These are phyloP conservation scores for Intellagama lesueurii DNA, from an alignment of 2,797 vertebrate species.

Conservation along the genomic window DNA sequence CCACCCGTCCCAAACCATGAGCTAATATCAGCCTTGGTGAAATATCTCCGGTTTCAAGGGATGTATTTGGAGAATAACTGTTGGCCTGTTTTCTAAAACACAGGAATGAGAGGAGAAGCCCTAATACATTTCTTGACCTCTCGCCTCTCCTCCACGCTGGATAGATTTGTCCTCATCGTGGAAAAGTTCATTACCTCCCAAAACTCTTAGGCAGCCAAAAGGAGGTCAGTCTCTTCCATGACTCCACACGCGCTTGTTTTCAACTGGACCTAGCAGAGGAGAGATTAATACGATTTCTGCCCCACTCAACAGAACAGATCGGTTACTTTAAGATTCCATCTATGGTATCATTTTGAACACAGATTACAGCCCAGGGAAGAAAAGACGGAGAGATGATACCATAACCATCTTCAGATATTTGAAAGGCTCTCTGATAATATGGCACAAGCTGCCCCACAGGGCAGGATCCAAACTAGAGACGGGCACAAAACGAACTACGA, in stretches of 20 bases:
- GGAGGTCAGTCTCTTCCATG: not conserved
- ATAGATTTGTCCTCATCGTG: accelerated
- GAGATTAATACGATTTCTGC: not conserved
- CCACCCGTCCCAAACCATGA: slow-evolving; percentile 30
- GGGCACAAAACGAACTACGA: too few relatives aligned
- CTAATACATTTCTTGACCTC: slow-evolving; percentile 15
- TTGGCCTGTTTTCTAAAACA: not conserved
- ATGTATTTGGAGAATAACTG: not conserved
- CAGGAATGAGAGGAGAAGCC: not conserved
- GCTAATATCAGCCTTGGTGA: not conserved
- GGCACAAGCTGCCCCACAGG: too few relatives aligned
- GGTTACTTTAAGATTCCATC: not conserved
- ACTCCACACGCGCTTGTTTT: accelerated
- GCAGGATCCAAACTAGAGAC: too few relatives aligned
- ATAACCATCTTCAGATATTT: too few relatives aligned
- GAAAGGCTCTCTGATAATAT: too few relatives aligned
- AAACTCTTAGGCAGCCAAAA: not conserved
- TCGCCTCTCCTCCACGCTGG: not conserved
- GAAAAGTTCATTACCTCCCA: not conserved
- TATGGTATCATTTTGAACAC: too few relatives aligned
- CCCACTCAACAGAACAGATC: too few relatives aligned
- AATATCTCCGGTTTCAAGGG: not conserved
- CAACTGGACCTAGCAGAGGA: not conserved
- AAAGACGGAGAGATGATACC: too few relatives aligned
- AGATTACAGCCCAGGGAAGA: too few relatives aligned